phyloP scores from a whole-genome alignment of 2,797 vertebrate genomes.

The Malacoctenus gilli region DNA sequence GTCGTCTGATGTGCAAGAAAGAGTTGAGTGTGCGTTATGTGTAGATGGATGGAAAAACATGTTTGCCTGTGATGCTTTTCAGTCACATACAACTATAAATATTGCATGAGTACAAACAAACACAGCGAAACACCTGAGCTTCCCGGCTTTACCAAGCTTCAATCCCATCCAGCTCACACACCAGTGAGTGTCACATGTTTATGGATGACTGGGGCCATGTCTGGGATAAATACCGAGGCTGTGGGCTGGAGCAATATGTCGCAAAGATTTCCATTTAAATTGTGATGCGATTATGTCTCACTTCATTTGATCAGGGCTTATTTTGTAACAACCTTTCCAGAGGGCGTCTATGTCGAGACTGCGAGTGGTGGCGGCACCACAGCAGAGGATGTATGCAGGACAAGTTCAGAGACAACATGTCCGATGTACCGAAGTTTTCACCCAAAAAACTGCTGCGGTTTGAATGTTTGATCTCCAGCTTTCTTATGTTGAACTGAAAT shows the following conservation, averaged over 20 bases:
- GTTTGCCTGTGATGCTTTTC: slow-evolving; percentile 16
- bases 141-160: slow-evolving; percentile 15
- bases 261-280: slow-evolving; percentile 50
- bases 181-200: slow-evolving; percentile 35
- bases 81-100: slow-evolving; percentile 28
- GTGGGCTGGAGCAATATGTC: slow-evolving; percentile 22
- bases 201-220: slow-evolving; percentile 31
- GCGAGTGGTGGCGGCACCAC: slow-evolving; percentile 23
- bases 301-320: slow-evolving; percentile 52
- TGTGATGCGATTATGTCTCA: slow-evolving; percentile 41
- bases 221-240: slow-evolving; percentile 21
- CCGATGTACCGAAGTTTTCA: too few relatives aligned
- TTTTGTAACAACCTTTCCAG: slow-evolving; percentile 42
- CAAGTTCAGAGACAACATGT: slow-evolving; percentile 26
- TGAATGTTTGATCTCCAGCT: too few relatives aligned
- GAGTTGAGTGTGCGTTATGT: slow-evolving; percentile 8
- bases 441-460: too few relatives aligned
- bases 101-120: slow-evolving; percentile 19
- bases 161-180: slow-evolving; percentile 20
- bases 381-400: slow-evolving; percentile 11
- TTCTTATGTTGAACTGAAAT: too few relatives aligned
- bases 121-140: slow-evolving; percentile 10
- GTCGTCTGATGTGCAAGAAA: not conserved
- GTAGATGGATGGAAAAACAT: slow-evolving; percentile 28
- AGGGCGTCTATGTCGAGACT: slow-evolving; percentile 39